A percentile compares a stretch with the other conserved stretches of the same genome.
Evolutionary conservation across 92 coral and sea anemone genomes (phyloP).

Genomic region (Porites cylindrica): DNA sequence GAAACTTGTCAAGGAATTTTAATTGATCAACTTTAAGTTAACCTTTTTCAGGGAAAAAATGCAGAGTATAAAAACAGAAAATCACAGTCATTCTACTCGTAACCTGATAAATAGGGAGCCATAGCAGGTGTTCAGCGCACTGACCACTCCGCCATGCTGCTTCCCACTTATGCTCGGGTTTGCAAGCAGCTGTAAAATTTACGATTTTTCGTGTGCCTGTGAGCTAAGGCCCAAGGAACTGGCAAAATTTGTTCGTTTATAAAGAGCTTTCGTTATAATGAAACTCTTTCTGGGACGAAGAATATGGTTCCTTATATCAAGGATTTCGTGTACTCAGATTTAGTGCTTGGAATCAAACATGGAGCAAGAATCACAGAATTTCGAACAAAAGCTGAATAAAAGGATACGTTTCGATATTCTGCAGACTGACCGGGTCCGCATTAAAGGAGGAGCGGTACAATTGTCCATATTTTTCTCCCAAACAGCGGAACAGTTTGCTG

Average conservation of each 20-base stretch:
- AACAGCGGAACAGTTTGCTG: slow-evolving; percentile 80
- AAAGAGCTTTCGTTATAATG: too few relatives aligned
- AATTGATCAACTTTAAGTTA: not conserved
- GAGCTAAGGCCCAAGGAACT: too few relatives aligned
- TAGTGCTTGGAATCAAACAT: too few relatives aligned
- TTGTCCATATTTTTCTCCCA: slow-evolving; percentile 89
- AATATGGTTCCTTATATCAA: too few relatives aligned
- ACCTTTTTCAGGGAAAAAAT: not conserved
- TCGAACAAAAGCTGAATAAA: not conserved
- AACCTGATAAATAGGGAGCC: not conserved
- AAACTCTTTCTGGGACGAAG: not conserved
- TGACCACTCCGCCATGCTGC: too few relatives aligned
- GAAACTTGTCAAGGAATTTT: slow-evolving; percentile 49
- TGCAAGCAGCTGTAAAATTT: too few relatives aligned
- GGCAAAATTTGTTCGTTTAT: too few relatives aligned
- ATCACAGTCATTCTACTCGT: not conserved
- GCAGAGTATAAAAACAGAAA: not conserved
- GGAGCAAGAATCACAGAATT: not conserved
- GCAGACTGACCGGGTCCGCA: slow-evolving; percentile 95
- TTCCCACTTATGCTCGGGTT: too few relatives aligned
- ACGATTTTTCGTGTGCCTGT: too few relatives aligned
- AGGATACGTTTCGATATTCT: slow-evolving; percentile 97
- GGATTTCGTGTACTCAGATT: too few relatives aligned
- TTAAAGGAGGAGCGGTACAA: slow-evolving; percentile 91
- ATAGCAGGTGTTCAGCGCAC: too few relatives aligned